Evolutionary conservation across 2,888 invertebrate species (phyloP), one percentile per base, ranked within the genome.

Genomic region (Pheosia tremula): DNA sequence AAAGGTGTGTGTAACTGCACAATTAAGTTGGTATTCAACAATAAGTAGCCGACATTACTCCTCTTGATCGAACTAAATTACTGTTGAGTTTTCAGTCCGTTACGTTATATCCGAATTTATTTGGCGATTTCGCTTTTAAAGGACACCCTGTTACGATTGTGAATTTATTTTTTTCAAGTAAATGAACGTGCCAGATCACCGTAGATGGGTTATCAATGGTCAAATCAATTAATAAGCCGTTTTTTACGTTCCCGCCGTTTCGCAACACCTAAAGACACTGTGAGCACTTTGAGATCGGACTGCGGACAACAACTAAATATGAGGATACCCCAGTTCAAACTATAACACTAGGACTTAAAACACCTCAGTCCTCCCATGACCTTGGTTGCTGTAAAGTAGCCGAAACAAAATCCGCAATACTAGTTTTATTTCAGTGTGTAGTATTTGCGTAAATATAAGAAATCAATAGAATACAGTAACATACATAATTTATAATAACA

Each of bases 41-140:
- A 74, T 74, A 74, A 74, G 75, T 77, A 80, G 79, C 77, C 73
- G 75, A 79, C 76, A 78, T 80, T 71, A 80, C 75, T 74, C 73
- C 73, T 81, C 80, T 77, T 77, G 76, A 73, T 74, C 77, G 71
- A 72, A 81, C 80, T 79, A 79, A 80, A 77, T 79, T 80, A 78
- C 74, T 77, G 70, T 75, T 66, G 24, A 45, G 56, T 56, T 72
- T 74, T 75, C 73, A 72, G 75, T 76, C 77, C 79, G 80, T 82
- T 82, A 78, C 75, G 73, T 79, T 75, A 78, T 79, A 78, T 79
- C 71, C 74, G 72, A 81, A 77, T 82, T 80, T 77, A 80, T 82
- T 80, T 81, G 74, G 68, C 72, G 69, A 72, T 72, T 75, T 67
- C 67, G 77, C 66, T 68, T 77, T 79, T 80, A 76, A 75, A 74